Percentiles rank a stretch among this genome's conserved stretches.
phyloP scores from a whole-genome alignment of 2,888 invertebrate genomes.

The Aethes cnicana region DNA sequence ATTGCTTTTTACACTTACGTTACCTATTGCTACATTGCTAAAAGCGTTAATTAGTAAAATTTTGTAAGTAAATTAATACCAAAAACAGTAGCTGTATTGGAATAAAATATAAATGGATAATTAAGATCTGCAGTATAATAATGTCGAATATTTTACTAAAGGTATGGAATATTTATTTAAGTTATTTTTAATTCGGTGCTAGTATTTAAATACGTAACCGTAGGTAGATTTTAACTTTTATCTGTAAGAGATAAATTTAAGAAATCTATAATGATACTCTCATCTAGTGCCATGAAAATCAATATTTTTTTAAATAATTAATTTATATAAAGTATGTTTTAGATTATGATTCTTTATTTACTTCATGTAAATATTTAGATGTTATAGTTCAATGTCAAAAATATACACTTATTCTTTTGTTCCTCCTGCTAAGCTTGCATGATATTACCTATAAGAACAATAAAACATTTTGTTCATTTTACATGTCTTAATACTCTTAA shows the following conservation, averaged over 20 bases:
- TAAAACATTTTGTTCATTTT: too few relatives aligned
- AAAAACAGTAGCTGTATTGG: too few relatives aligned
- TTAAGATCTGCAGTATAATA: constrained; percentile 4
- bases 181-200: constrained; percentile 11
- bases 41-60: too few relatives aligned
- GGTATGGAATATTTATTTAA: neutral
- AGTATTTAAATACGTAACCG: neutral
- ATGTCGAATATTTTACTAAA: neutral
- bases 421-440: constrained; percentile 26
- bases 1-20: too few relatives aligned
- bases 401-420: constrained; percentile 3
- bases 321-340: constrained; percentile 1
- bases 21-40: too few relatives aligned
- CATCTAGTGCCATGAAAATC: constrained; percentile 23
- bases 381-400: neutral
- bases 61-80: too few relatives aligned
- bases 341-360: constrained; percentile 9
- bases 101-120: neutral
- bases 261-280: constrained; percentile 16
- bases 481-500: too few relatives aligned
- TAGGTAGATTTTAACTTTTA: neutral
- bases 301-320: neutral
- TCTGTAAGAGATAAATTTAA: neutral
- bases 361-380: constrained; percentile 25
- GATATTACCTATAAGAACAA: constrained; percentile 11